A percentile compares a stretch with the other conserved stretches of the same genome.
Evolutionary conservation across 2,888 invertebrate species (phyloP).

Genomic region (Tenthredo mesomela): DNA sequence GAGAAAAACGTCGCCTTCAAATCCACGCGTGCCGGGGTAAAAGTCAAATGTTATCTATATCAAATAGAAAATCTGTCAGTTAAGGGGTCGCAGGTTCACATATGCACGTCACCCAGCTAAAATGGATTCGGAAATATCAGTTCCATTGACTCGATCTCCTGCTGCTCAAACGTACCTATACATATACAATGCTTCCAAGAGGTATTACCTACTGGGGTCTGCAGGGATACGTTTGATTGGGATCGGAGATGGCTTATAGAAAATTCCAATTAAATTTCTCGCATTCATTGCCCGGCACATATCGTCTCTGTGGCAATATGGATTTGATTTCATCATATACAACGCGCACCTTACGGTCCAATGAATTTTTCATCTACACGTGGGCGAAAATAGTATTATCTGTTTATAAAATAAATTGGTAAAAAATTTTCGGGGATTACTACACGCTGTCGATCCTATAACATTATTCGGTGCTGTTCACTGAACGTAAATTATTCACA

Average conservation of each 20-base stretch:
- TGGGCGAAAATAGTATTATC: not conserved
- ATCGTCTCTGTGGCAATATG: not conserved
- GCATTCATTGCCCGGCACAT: not conserved
- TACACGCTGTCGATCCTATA: not conserved
- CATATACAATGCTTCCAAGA: not conserved
- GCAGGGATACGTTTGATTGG: constrained; percentile 16
- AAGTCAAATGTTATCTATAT: constrained; percentile 4
- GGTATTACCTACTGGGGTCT: not conserved
- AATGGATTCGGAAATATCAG: not conserved
- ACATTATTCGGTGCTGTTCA: not conserved
- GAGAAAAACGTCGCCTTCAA: constrained; percentile 15
- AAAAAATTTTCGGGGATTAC: not conserved
- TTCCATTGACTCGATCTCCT: not conserved
- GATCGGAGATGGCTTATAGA: constrained; percentile 25
- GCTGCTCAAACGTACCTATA: not conserved
- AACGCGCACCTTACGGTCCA: not conserved
- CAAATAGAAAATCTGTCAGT: not conserved
- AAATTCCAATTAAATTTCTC: constrained; percentile 47
- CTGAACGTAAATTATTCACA: not conserved
- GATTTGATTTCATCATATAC: constrained; percentile 11
- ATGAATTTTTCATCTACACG: not conserved
- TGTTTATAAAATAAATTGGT: not conserved
- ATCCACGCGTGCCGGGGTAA: not conserved
- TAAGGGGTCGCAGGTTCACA: not conserved
- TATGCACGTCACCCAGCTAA: not conserved